A percentile compares a stretch with the other conserved stretches of the same genome.
These are phyloP conservation scores for Mirounga angustirostris DNA, from an alignment of 2,113 vertebrate species.

Conservation along the genomic window DNA sequence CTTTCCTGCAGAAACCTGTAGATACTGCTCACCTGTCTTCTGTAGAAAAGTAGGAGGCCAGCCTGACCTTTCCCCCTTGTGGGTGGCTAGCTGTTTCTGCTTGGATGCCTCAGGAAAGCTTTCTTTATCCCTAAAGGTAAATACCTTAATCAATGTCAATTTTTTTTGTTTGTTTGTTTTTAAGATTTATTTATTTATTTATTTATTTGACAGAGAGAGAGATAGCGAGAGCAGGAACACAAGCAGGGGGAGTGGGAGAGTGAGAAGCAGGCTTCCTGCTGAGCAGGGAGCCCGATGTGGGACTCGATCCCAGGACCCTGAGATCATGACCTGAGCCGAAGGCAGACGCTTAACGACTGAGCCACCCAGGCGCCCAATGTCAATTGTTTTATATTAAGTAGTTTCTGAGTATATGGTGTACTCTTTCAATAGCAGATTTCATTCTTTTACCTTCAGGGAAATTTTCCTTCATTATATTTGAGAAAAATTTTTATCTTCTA, in stretches of 20 bases:
- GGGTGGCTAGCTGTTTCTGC: not conserved
- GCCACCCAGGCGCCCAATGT: not conserved
- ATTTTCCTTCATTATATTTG: slow-evolving; percentile 30
- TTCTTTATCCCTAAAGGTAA: slow-evolving; percentile 45
- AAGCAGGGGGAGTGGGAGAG: no score
- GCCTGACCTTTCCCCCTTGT: not conserved
- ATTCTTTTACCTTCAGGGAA: slow-evolving; percentile 16
- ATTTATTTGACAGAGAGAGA: no score
- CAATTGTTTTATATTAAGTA: slow-evolving; percentile 2
- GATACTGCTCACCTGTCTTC: not conserved
- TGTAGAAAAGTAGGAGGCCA: not conserved
- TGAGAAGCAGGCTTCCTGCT: no score
- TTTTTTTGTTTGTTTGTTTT: not conserved
- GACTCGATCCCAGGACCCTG: no score
- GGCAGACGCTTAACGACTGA: no score
- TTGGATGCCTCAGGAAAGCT: not conserved
- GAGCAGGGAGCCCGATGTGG: no score
- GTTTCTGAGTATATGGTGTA: not conserved
- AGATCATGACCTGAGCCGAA: no score
- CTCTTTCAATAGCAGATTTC: not conserved
- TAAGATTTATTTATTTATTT: no score
- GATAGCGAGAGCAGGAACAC: no score
- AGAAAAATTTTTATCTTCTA: slow-evolving; percentile 6
- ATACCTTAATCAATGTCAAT: not conserved
- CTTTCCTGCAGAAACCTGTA: not conserved